These are phyloP conservation scores for Notolabrus celidotus DNA, from an alignment of 2,797 vertebrate genomes.

Conservation along the genomic window DNA sequence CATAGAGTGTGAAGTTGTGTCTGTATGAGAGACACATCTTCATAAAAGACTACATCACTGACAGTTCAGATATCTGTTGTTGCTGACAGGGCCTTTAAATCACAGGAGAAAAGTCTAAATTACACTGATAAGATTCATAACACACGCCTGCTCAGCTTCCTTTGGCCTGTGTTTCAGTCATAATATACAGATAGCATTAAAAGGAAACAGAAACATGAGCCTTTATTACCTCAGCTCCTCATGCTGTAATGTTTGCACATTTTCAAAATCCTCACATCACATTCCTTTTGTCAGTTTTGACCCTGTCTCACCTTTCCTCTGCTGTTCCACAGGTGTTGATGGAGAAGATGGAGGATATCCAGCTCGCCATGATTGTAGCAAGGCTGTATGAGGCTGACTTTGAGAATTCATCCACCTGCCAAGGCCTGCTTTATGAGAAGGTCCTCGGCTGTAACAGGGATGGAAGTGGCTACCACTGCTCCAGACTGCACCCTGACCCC, in stretches of 20 bases:
- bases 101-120: slow-evolving; percentile 62
- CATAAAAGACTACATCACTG: slow-evolving; percentile 16
- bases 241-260: not conserved
- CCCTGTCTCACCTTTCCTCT: not conserved
- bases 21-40: slow-evolving; percentile 2
- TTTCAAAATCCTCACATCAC: not conserved
- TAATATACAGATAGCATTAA: slow-evolving; percentile 71
- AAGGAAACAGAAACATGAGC: slow-evolving; percentile 19
- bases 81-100: slow-evolving; percentile 46
- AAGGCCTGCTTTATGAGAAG: slow-evolving; percentile 93
- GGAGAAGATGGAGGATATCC: slow-evolving; percentile 99
- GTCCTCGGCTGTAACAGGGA: slow-evolving; percentile 92
- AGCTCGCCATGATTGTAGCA: slow-evolving; percentile 96
- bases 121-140: slow-evolving; percentile 58
- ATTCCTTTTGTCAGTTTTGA: not conserved
- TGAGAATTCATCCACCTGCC: slow-evolving; percentile 95
- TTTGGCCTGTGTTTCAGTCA: slow-evolving; percentile 69
- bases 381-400: slow-evolving; percentile 96
- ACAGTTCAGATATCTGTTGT: slow-evolving; percentile 26
- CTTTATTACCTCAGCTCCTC: slow-evolving; percentile 6
- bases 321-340: slow-evolving; percentile 89
- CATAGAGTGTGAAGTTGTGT: slow-evolving; percentile 11
- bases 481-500: slow-evolving; percentile 93
- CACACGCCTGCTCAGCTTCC: slow-evolving; percentile 58
- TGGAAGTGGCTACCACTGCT: slow-evolving; percentile 89